phyloP scores from a whole-genome alignment of 2,113 vertebrate genomes.

The Daboia siamensis region DNA sequence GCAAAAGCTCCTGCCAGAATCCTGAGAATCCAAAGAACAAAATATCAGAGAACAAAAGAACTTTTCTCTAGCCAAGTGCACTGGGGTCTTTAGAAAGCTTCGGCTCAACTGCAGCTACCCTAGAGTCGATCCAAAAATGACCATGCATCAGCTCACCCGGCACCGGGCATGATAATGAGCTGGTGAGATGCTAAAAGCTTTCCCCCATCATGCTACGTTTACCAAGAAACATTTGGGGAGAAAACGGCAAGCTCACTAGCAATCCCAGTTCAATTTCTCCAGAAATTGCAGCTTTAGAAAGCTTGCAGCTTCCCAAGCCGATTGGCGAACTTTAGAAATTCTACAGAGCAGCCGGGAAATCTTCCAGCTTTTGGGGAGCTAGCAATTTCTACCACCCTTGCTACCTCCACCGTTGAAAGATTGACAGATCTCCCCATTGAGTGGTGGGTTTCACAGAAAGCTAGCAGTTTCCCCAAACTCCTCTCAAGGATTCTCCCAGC shows the following conservation, averaged over 20 bases:
- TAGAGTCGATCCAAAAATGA: neutral
- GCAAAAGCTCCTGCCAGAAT: neutral
- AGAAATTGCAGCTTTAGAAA: neutral
- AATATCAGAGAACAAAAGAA: neutral
- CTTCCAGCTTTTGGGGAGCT: neutral
- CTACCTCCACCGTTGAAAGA: neutral
- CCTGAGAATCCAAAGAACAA: neutral
- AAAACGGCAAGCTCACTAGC: neutral
- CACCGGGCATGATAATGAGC: neutral
- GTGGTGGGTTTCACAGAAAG: neutral
- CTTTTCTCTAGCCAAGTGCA: neutral
- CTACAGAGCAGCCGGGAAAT: fast-evolving
- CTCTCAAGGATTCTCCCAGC: neutral
- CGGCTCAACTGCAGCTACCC: neutral
- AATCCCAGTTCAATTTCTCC: neutral
- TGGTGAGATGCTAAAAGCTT: neutral
- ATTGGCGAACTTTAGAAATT: neutral
- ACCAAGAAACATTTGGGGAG: neutral
- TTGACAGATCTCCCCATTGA: neutral
- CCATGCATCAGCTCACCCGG: neutral
- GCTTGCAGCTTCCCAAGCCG: neutral
- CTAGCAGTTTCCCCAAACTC: neutral
- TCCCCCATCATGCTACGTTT: neutral
- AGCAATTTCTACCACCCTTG: neutral
- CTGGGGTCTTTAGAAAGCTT: neutral